These are phyloP conservation scores for Halyomorpha halys DNA, from an alignment of 1,140 invertebrate species.

Conservation along the genomic window DNA sequence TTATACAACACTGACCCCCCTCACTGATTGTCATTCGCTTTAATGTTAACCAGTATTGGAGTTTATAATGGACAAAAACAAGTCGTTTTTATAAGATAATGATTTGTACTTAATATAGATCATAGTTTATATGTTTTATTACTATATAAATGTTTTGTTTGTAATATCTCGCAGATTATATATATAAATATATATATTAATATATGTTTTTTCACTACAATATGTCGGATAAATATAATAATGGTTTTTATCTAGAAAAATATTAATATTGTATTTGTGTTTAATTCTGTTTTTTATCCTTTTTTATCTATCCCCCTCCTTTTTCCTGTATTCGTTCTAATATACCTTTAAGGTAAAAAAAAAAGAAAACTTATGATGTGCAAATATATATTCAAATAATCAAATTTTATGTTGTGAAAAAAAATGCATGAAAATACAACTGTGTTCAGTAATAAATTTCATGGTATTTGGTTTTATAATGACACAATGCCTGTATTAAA, in stretches of 20 bases:
- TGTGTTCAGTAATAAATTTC: no score
- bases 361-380: no score
- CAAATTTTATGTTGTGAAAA: no score
- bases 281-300: not conserved
- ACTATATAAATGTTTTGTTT: slow-evolving; percentile 31
- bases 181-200: slow-evolving; percentile 31
- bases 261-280: slow-evolving; percentile 30
- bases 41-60: slow-evolving; percentile 28
- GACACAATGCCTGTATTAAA: no score
- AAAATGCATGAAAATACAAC: no score
- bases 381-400: no score
- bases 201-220: slow-evolving; percentile 31
- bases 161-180: slow-evolving; percentile 29
- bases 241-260: slow-evolving; percentile 32
- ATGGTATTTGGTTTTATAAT: no score
- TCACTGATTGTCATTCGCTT: slow-evolving; percentile 26
- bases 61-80: slow-evolving; percentile 24
- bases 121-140: slow-evolving; percentile 30
- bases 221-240: slow-evolving; percentile 31
- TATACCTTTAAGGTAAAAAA: no score
- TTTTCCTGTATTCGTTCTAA: no score
- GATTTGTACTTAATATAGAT: slow-evolving; percentile 30
- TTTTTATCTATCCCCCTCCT: no score
- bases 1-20: slow-evolving; percentile 23
- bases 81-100: slow-evolving; percentile 27